These are phyloP conservation scores for Didymodactylos carnosus DNA, from an alignment of 2,888 invertebrate species.

Conservation along the genomic window DNA sequence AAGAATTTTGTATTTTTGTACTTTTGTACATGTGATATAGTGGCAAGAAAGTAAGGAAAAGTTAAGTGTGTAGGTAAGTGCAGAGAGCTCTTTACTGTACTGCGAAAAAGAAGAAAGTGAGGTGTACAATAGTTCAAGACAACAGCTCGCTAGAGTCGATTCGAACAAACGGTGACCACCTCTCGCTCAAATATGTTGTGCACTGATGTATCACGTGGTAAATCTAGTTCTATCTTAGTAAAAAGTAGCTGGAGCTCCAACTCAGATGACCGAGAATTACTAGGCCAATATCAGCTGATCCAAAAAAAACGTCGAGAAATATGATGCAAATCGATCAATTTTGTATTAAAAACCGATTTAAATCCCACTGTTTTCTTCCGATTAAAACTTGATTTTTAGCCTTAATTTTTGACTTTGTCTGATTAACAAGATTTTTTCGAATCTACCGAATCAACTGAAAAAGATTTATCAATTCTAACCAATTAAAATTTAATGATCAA, in stretches of 20 bases:
- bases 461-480: neutral
- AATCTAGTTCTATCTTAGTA: neutral
- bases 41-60: no score
- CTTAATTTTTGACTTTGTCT: neutral
- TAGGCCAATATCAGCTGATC: neutral
- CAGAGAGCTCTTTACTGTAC: no score
- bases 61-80: no score
- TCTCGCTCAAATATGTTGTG: neutral
- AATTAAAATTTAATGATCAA: no score
- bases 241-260: neutral
- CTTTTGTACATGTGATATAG: no score
- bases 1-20: no score
- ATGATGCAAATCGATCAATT: no score
- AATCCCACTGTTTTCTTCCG: neutral
- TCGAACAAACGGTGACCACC: neutral
- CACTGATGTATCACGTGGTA: neutral
- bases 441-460: neutral
- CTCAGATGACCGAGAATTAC: neutral
- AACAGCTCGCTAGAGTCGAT: neutral
- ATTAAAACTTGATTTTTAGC: neutral
- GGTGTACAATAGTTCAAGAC: neutral
- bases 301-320: neutral
- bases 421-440: neutral
- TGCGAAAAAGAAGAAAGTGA: no score
- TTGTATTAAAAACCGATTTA: neutral